These are phyloP conservation scores for Eupeodes latifasciatus DNA, from an alignment of 2,888 invertebrate species.

Conservation along the genomic window DNA sequence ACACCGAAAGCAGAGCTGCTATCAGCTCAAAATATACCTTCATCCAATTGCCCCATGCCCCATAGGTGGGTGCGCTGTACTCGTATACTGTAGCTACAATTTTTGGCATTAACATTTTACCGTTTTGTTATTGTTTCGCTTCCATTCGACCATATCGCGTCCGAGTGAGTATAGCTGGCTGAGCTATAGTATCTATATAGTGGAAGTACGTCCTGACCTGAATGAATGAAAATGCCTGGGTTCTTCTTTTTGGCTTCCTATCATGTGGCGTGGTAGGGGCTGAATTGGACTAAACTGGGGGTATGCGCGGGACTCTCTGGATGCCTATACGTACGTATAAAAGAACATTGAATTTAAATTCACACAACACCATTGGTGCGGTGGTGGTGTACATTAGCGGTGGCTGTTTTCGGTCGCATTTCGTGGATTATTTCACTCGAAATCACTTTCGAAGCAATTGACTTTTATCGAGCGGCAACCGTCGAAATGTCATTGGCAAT, in stretches of 20 bases:
- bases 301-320: neutral
- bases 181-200: neutral
- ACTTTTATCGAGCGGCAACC: constrained; percentile 76
- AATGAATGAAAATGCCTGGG: constrained; percentile 3
- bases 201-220: constrained; percentile 8
- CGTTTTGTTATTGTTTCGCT: constrained; percentile 72
- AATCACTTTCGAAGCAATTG: constrained; percentile 76
- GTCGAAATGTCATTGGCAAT: constrained; percentile 75
- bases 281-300: too few relatives aligned
- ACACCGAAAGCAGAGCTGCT: neutral
- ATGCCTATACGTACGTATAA: constrained; percentile 9
- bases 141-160: constrained; percentile 47
- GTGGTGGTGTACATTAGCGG: constrained; percentile 75
- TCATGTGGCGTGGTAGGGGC: too few relatives aligned
- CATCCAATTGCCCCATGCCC: constrained; percentile 19
- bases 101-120: constrained; percentile 66
- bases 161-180: neutral
- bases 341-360: constrained; percentile 63
- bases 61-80: constrained; percentile 20
- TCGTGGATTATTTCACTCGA: constrained; percentile 76
- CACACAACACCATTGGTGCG: constrained; percentile 70
- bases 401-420: constrained; percentile 76
- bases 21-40: constrained; percentile 5
- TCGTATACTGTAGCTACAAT: constrained; percentile 24
- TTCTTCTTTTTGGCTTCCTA: constrained; percentile 23